Percentiles rank a stretch among this genome's conserved stretches.
These are phyloP conservation scores for Cairina moschata DNA, from an alignment of 2,113 vertebrate species.

Conservation along the genomic window DNA sequence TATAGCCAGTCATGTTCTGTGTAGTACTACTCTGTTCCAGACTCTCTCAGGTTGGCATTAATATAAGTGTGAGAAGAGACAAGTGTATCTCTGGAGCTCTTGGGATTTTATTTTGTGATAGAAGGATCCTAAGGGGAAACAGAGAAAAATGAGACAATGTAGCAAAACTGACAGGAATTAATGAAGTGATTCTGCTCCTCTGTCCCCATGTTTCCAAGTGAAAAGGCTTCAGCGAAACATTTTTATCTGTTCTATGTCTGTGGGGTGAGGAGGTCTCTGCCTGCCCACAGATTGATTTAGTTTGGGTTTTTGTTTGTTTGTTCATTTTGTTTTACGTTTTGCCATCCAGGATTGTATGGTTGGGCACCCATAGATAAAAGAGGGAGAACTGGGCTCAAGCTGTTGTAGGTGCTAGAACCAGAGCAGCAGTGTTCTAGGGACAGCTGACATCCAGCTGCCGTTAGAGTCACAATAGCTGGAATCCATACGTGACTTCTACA, in stretches of 20 bases:
- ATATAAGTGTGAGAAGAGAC: background rate
- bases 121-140: background rate
- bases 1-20: background rate
- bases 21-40: background rate
- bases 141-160: constrained; percentile 31
- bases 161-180: constrained; percentile 35
- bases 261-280: background rate
- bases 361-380: background rate
- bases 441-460: background rate
- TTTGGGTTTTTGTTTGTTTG: background rate
- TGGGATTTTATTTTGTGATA: background rate
- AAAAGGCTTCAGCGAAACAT: background rate
- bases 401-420: background rate
- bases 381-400: background rate
- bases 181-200: constrained; percentile 1
- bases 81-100: background rate
- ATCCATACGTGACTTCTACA: background rate
- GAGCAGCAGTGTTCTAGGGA: background rate
- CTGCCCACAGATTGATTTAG: background rate
- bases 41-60: background rate
- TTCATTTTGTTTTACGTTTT: background rate
- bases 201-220: background rate
- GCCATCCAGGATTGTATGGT: background rate
- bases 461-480: background rate
- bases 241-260: background rate